Base-by-base conservation (phyloP, 2,797 vertebrate species). In the Morus bassanus region DNA sequence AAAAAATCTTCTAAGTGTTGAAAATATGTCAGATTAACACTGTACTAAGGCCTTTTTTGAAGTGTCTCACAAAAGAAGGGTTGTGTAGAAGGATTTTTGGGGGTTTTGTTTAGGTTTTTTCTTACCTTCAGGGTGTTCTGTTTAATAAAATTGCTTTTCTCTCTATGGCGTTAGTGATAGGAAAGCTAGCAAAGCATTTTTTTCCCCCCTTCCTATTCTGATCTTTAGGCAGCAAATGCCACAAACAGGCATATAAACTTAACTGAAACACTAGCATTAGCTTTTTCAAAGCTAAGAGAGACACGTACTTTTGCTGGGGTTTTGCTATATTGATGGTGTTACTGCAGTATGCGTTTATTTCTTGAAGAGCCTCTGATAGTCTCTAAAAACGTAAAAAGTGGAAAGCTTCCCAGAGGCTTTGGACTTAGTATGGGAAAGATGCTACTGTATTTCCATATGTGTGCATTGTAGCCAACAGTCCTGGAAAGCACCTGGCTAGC, bases 201-300 rank as follows among this genome's bases (percentile, higher is more conserved):
- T 5, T 0, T 1, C 8, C 3, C 2, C 5, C 4, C 6, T 28
- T 41, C 8, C 37, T 41, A 1, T 41, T 59, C 30, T 54, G 43
- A 59, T 63, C 6, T 74, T 61, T 30, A 19, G 9, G 37, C 23
- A 63, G 84, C 22, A 33, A 74, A 45, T 86, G 51, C 17, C 50
- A n/a, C 43, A 69, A 54, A 37, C 4, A 11, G 39, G 19, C 19
- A 8, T 31, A 45, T n/a, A 74, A n/a, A 31, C 10, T 19, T 45
- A 31, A 63, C 24, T 35, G 35, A 60, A 60, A 85, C 3, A 9
- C 13, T 64, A 4, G 15, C 6, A 18, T 11, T 56, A 65, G 39
- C 13, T 91, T 46, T 87, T 87, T 54, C 43, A 67, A 50, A 87
- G 43, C 30, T 50, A 39, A 18, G 28, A 77, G 19, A 28, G 2